Evolutionary conservation across 1,140 invertebrate genomes (phyloP), one percentile per base, ranked within the genome.

Genomic region (Chelonus insularis): DNA sequence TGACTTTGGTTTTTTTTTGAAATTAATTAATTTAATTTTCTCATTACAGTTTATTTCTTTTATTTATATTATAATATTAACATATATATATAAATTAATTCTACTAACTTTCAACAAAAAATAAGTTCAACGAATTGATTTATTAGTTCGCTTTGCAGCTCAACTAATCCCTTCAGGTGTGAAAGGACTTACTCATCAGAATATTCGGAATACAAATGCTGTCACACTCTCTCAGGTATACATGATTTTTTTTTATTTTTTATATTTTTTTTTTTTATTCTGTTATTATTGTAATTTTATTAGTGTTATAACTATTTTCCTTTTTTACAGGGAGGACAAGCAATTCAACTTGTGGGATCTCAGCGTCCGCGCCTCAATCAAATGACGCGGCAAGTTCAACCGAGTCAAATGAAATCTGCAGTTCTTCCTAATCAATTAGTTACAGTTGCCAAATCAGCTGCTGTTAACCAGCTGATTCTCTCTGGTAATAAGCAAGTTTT

Each of bases 161-260:
- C 87, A 88, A 82, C 79, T 88, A 72, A 84, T 88, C 71, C 84
- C 84, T 68, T 83, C 86, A 50, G 83, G 85, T 63, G 84, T 87
- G 55, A 87, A 88, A 77, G 82, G 83, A 68, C 74, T 87, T 65
- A 82, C 82, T 63, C 84, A 86, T 68, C 86, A 87, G 77, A 85
- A 80, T 70, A 81, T 87, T 69, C 83, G 86, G 66, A 76, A 67
- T 65, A 75, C 72, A 43, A 80, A 76, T 64, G 65, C 76, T 41
- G 77, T 82, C 47, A 73, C 81, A 51, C 68, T 82, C 12, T 71
- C 78, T 52, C 81, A 82, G 76, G 80, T 82, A 74, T 25, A 29
- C 16, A 45, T 21, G 29, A 56, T 11, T 45, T 36, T 29, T 60
- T 39, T 36, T 54, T 39, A 47, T 52, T 54, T 55, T 55, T 43